These are phyloP conservation scores for Muraenolepis orangiensis DNA, from an alignment of 2,797 vertebrate species.

Conservation along the genomic window DNA sequence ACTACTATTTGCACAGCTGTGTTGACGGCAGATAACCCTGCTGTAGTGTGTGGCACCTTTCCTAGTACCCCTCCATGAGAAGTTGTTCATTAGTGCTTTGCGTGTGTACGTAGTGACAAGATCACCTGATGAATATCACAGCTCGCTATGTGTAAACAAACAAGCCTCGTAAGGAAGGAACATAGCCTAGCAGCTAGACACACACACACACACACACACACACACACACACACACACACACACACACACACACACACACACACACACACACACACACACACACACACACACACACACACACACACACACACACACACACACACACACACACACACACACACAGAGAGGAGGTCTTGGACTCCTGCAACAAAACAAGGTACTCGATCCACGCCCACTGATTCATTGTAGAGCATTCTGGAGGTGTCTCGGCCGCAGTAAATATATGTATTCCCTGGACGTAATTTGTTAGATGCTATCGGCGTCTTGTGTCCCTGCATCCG, in stretches of 20 bases:
- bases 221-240: neutral
- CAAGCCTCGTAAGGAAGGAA: neutral
- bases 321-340: neutral
- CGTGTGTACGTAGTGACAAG: neutral
- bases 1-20: neutral
- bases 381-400: neutral
- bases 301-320: neutral
- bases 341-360: neutral
- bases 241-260: neutral
- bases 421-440: neutral
- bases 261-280: neutral
- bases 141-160: neutral
- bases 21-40: neutral
- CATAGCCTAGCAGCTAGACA: neutral
- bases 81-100: neutral
- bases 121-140: neutral
- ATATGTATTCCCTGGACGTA: slow-evolving; percentile 17
- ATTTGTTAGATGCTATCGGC: slow-evolving; percentile 26
- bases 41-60: neutral
- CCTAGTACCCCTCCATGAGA: neutral
- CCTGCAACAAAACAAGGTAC: neutral
- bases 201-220: neutral
- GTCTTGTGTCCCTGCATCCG: slow-evolving; percentile 24
- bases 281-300: neutral
- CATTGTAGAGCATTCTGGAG: neutral